phyloP scores from a whole-genome alignment of 2,797 vertebrate species.

The Dicrostonyx torquatus region DNA sequence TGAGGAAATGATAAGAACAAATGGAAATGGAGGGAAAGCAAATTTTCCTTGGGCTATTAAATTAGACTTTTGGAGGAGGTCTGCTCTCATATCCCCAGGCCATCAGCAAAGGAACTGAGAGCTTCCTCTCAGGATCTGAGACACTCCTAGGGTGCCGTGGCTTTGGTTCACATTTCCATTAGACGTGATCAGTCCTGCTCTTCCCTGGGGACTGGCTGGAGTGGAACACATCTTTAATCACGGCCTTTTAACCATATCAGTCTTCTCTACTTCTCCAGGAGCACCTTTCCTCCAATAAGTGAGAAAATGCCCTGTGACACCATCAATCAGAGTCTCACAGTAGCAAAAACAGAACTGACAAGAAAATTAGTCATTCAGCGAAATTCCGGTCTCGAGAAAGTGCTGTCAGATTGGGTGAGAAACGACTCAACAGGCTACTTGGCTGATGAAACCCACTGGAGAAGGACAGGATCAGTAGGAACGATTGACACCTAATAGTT shows the following conservation, averaged over 20 bases:
- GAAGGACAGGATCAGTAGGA: not conserved
- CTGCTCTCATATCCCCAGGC: constrained; percentile 3
- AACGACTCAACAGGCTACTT: constrained; percentile 49
- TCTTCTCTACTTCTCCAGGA: not conserved
- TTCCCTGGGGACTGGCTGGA: not conserved
- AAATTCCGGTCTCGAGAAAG: constrained; percentile 37
- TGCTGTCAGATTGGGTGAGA: constrained; percentile 53
- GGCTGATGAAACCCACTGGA: constrained; percentile 37
- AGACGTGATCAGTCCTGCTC: constrained; percentile 25
- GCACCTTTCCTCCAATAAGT: not conserved
- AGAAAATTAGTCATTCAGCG: constrained; percentile 66
- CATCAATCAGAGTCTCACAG: constrained; percentile 42
- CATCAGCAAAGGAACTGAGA: not conserved
- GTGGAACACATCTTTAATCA: constrained; percentile 24
- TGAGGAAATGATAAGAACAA: constrained; percentile 75
- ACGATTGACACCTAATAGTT: not conserved
- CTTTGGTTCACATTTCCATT: not conserved
- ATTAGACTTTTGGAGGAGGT: constrained; percentile 66
- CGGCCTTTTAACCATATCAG: not conserved
- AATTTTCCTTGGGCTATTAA: constrained; percentile 69
- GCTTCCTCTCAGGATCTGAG: not conserved
- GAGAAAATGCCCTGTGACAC: constrained; percentile 3
- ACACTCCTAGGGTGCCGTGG: not conserved
- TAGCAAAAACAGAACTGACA: constrained; percentile 61
- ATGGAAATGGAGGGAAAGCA: constrained; percentile 57